A percentile compares a stretch with the other conserved stretches of the same genome.
Evolutionary conservation across 2,888 invertebrate species (phyloP).

Genomic region (Schrankia costaestrigalis): DNA sequence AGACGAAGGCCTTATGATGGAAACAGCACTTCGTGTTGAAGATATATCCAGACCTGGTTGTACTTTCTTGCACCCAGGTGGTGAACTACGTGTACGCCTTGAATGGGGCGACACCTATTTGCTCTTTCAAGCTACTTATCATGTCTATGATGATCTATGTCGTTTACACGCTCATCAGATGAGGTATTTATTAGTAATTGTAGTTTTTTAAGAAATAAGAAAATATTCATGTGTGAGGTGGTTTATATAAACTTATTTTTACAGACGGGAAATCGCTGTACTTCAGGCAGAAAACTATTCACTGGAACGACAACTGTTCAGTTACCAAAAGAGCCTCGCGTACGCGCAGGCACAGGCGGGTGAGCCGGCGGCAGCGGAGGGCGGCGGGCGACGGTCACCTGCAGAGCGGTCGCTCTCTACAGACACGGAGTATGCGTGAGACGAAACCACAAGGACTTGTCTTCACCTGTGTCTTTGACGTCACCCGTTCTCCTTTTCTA

Average conservation of each 20-base stretch:
- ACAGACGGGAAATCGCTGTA: slow-evolving; percentile 88
- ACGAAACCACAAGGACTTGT: slow-evolving; percentile 35
- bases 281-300: slow-evolving; percentile 92
- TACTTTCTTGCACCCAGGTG: slow-evolving; percentile 85
- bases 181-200: slow-evolving; percentile 76
- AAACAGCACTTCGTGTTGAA: slow-evolving; percentile 87
- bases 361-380: slow-evolving; percentile 64
- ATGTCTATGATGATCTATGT: slow-evolving; percentile 90
- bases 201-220: background rate
- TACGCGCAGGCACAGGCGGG: slow-evolving; percentile 84
- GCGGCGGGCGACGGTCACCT: slow-evolving; percentile 67
- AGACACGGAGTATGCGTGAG: slow-evolving; percentile 88
- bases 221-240: background rate
- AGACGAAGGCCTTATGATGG: slow-evolving; percentile 91
- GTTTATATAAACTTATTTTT: slow-evolving; percentile 23
- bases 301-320: slow-evolving; percentile 89
- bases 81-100: slow-evolving; percentile 87
- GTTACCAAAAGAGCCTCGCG: slow-evolving; percentile 90
- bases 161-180: slow-evolving; percentile 91
- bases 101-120: slow-evolving; percentile 92
- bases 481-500: slow-evolving; percentile 61
- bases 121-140: slow-evolving; percentile 90
- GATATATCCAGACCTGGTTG: slow-evolving; percentile 85
- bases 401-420: slow-evolving; percentile 83
- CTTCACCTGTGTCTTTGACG: slow-evolving; percentile 41